phyloP scores from a whole-genome alignment of 2,888 invertebrate species.

The Phyto melanocephala region DNA sequence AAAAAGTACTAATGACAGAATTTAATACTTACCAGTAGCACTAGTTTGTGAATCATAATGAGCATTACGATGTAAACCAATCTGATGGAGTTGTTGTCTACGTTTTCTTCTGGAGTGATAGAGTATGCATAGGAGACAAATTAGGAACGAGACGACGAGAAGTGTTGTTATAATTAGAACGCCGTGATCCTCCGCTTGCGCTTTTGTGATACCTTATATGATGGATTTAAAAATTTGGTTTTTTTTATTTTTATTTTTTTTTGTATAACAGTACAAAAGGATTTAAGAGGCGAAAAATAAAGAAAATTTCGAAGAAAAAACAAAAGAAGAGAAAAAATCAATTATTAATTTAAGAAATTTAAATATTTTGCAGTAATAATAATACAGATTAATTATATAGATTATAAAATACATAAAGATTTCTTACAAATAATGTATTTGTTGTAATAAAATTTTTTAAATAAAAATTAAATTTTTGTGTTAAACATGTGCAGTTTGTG shows the following conservation, averaged over 20 bases:
- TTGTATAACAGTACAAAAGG: neutral
- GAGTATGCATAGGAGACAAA: conserved; percentile 80
- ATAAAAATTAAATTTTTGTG: conserved; percentile 15
- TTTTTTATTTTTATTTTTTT: conserved; percentile 1
- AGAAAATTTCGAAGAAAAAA: conserved; percentile 45
- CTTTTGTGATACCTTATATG: conserved; percentile 78
- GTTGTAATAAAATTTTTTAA: conserved; percentile 6
- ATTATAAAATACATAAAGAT: conserved; percentile 36
- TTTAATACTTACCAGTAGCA: conserved; percentile 78
- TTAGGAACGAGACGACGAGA: conserved; percentile 80
- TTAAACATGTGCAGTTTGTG: neutral
- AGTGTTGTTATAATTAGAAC: conserved; percentile 79
- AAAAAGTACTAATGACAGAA: neutral
- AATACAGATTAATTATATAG: conserved; percentile 1
- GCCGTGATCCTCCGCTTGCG: conserved; percentile 79
- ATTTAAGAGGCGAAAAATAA: conserved; percentile 7
- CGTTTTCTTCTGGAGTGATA: conserved; percentile 80
- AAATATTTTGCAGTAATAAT: conserved; percentile 16
- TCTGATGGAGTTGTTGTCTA: conserved; percentile 77
- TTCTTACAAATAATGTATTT: neutral
- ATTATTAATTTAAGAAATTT: conserved; percentile 28
- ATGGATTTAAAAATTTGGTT: conserved; percentile 40
- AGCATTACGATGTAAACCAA: conserved; percentile 79
- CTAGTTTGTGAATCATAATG: conserved; percentile 79
- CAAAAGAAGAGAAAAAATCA: conserved; percentile 13